These are phyloP conservation scores for Amorpha juglandis DNA, from an alignment of 2,888 invertebrate species.

Conservation along the genomic window DNA sequence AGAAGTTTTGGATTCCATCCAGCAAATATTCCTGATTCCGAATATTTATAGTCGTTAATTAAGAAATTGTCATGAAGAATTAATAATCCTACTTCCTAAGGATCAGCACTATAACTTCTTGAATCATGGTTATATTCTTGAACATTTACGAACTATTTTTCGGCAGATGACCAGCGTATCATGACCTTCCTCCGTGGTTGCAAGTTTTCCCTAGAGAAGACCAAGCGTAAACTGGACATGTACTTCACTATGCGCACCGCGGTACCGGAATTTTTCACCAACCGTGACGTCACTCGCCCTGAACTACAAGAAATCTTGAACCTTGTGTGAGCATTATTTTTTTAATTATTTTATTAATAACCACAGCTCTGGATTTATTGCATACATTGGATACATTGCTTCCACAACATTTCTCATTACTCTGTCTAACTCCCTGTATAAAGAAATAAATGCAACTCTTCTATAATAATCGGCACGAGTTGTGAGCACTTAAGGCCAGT, in stretches of 20 bases:
- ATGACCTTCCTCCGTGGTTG: conserved; percentile 93
- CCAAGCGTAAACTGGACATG: conserved; percentile 93
- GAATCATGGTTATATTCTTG: too few relatives aligned
- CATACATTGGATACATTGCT: too few relatives aligned
- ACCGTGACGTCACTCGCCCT: conserved; percentile 89
- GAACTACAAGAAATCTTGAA: conserved; percentile 89
- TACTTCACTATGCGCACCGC: conserved; percentile 94
- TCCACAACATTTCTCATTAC: too few relatives aligned
- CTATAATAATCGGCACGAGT: too few relatives aligned
- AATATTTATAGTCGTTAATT: too few relatives aligned
- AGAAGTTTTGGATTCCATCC: too few relatives aligned
- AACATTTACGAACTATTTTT: not conserved
- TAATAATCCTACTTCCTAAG: not conserved
- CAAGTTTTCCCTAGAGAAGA: conserved; percentile 94
- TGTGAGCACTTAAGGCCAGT: too few relatives aligned
- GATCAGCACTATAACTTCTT: not conserved
- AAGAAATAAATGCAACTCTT: too few relatives aligned
- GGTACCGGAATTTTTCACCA: conserved; percentile 91
- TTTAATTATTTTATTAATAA: conserved; percentile 26
- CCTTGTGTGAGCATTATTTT: conserved; percentile 85
- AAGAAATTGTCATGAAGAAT: not conserved
- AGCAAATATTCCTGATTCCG: too few relatives aligned
- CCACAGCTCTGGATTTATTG: too few relatives aligned
- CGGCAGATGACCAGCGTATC: conserved; percentile 89
- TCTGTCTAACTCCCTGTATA: too few relatives aligned